Percentiles rank a stretch among this genome's conserved stretches.
phyloP scores from a whole-genome alignment of 1,140 invertebrate genomes.

The Megalonaias nervosa region DNA sequence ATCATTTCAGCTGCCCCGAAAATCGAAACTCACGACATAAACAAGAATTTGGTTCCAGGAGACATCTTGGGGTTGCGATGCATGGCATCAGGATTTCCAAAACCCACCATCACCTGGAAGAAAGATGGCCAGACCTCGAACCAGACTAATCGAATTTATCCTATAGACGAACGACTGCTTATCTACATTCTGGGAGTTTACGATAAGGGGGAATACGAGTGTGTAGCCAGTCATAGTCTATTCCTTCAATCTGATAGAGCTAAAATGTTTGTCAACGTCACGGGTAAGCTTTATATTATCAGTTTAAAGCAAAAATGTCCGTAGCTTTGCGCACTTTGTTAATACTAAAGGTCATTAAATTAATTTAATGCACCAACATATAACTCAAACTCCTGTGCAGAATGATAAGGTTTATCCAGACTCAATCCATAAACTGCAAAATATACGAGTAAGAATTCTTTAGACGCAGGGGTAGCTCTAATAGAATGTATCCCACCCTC shows the following conservation, averaged over 20 bases:
- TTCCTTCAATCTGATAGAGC: slow-evolving; percentile 54
- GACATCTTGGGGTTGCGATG: slow-evolving; percentile 61
- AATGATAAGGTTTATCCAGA: too few species aligned
- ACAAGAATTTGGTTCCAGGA: slow-evolving; percentile 65
- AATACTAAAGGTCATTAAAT: too few species aligned
- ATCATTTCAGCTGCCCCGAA: slow-evolving; percentile 8
- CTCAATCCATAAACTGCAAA: too few species aligned
- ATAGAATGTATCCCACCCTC: too few species aligned
- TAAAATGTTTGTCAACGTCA: slow-evolving; percentile 80
- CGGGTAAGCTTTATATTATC: slow-evolving; percentile 74
- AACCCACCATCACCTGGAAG: slow-evolving; percentile 55
- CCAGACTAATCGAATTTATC: slow-evolving; percentile 16
- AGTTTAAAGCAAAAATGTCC: too few species aligned
- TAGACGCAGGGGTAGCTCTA: too few species aligned
- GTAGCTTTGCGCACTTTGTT: too few species aligned
- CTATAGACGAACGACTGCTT: slow-evolving; percentile 66
- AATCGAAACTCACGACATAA: slow-evolving; percentile 22
- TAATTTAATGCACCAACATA: too few species aligned
- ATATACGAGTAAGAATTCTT: too few species aligned
- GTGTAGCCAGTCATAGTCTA: slow-evolving; percentile 71
- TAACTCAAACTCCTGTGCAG: too few species aligned
- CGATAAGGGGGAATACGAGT: slow-evolving; percentile 80
- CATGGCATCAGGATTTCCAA: slow-evolving; percentile 58
- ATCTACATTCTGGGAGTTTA: slow-evolving; percentile 76
- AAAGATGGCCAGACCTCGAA: slow-evolving; percentile 46